These are phyloP conservation scores for Rhodophaea formosa DNA, from an alignment of 2,888 invertebrate genomes.

Conservation along the genomic window DNA sequence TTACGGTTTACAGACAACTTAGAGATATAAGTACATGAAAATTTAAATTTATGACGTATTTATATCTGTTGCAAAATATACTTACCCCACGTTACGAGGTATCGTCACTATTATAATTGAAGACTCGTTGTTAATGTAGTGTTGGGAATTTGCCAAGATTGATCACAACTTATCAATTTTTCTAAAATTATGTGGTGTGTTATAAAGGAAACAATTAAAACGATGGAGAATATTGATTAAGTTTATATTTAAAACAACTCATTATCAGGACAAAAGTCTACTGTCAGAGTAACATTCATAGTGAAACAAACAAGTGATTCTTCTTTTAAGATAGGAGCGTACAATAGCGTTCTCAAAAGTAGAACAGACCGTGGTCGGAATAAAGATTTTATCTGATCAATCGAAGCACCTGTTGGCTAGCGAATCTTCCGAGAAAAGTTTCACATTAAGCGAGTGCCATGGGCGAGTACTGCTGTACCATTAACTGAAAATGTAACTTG, in stretches of 20 bases:
- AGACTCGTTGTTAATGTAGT: no score
- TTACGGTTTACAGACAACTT: no score
- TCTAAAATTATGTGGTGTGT: no score
- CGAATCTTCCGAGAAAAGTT: constrained; percentile 26
- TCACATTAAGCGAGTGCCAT: neutral
- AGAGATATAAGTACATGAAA: no score
- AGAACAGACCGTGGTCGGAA: constrained; percentile 7
- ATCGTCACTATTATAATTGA: no score
- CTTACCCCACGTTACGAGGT: no score
- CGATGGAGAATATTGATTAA: constrained; percentile 19
- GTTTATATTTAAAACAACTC: neutral
- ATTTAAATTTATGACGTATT: no score
- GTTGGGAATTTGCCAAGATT: no score
- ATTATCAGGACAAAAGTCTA: neutral
- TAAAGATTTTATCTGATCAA: constrained; percentile 31
- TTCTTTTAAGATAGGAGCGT: neutral
- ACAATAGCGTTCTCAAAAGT: constrained; percentile 12
- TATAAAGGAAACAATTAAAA: no score
- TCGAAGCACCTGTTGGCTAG: constrained; percentile 33
- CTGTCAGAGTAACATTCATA: neutral
- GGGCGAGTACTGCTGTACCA: neutral
- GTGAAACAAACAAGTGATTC: neutral
- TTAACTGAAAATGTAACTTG: no score
- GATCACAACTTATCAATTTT: no score
- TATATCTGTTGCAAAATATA: no score